Evolutionary conservation across 2,797 vertebrate genomes (phyloP), one percentile per base, ranked within the genome.

Genomic region (Amblyopsis hoosieri): DNA sequence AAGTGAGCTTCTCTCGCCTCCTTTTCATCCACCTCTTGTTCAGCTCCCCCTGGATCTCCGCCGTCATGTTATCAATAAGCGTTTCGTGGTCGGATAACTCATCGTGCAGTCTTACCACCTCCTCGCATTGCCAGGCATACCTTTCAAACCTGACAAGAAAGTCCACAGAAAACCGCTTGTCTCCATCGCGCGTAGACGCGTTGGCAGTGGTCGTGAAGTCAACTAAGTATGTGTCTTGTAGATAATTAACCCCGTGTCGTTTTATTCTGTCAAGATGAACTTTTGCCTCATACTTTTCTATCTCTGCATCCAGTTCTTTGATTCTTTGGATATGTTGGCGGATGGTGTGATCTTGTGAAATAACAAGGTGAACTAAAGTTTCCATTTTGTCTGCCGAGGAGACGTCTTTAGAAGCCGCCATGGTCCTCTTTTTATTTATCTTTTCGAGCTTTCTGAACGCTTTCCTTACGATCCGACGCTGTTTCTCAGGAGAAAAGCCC

Each of bases 391-490:
- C 95, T 45, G 85, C 88, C 0, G 89, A 85, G 3, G 86, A 73
- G 37, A 88, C 79, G 50, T 95, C 94, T 10, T 76, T 78, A 71
- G 86, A 87, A 66, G 84, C 69, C 56, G 87, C 78, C n/a, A 60
- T 76, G 33, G 84, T 87, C 53, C 91, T 93, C 85, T 87, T 93
- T 64, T 87, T 93, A 59, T 97, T 96, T 23, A 98, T 94, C 87
- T 95, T 97, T 77, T 96, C 96, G 89, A 99, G 81, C 82, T 98
- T 99, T 76, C 96, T 92, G 85, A 99, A 99, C 3, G 97, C 97
- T 85, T 98, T 99, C 57, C 95, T 87, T 46, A 98, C 96, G 19
- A 96, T 86, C 55, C 97, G 91, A 8, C 96, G 92, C 88, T 96
- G 97, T 77, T 94, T 96, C 77, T 97, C 97, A 6, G 94, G 93